Percentiles rank a stretch among this genome's conserved stretches.
phyloP scores from a whole-genome alignment of 2,113 vertebrate genomes.

The Edolisoma coerulescens region DNA sequence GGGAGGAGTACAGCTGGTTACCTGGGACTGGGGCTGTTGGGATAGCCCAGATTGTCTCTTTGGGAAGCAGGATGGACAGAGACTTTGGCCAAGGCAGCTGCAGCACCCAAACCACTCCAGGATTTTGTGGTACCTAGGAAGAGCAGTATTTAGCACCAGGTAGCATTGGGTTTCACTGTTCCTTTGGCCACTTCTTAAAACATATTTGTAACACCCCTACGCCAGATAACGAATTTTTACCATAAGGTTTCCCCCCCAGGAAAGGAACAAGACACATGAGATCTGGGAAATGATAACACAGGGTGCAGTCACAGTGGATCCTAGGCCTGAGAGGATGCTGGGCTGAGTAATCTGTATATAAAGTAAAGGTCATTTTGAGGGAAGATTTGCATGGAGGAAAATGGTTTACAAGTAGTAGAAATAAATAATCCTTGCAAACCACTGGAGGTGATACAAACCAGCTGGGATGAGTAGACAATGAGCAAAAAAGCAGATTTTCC shows the following conservation, averaged over 20 bases:
- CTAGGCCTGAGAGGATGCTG: background rate
- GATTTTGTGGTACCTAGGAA: no score
- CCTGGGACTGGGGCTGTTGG: background rate
- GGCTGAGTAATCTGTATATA: background rate
- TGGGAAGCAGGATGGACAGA: background rate
- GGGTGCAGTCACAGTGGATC: background rate
- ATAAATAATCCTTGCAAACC: background rate
- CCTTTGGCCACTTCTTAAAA: background rate
- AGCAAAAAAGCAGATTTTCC: background rate
- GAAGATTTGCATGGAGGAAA: background rate
- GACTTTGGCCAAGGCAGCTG: background rate
- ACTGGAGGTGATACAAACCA: background rate
- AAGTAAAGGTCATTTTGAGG: background rate
- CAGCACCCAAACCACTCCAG: background rate
- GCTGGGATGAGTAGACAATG: background rate
- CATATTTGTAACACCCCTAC: accelerated
- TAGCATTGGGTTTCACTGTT: background rate
- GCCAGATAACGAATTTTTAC: background rate
- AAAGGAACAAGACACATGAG: background rate
- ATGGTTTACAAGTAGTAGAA: background rate
- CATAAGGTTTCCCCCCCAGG: background rate
- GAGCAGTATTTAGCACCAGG: background rate
- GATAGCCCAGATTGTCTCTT: background rate
- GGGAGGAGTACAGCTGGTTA: background rate
- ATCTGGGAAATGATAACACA: background rate